These are phyloP conservation scores for Tetramorium alpestre DNA, from an alignment of 1,140 invertebrate species.

Conservation along the genomic window DNA sequence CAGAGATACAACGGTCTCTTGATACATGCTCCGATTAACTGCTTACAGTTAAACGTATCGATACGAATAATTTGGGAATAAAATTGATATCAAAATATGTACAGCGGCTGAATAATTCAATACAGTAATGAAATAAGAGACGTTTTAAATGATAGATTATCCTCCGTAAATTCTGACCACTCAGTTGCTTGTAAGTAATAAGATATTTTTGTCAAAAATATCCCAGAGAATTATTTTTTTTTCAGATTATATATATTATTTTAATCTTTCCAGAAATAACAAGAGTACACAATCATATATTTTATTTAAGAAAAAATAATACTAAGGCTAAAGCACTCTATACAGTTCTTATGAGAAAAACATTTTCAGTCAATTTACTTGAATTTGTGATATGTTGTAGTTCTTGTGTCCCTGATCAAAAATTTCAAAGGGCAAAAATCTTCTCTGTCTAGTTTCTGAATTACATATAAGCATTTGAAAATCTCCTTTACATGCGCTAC, in stretches of 20 bases:
- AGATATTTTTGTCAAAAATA: not conserved
- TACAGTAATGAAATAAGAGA: constrained; percentile 1
- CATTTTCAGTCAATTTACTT: too few species aligned
- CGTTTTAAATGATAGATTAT: constrained; percentile 10
- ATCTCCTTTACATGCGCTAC: too few species aligned
- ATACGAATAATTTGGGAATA: constrained; percentile 30
- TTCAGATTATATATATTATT: not conserved
- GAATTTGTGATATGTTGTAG: too few species aligned
- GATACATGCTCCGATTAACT: constrained; percentile 30
- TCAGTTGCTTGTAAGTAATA: not conserved
- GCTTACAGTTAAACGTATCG: constrained; percentile 11
- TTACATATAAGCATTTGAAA: too few species aligned
- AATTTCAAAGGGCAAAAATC: too few species aligned
- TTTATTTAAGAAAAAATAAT: not conserved
- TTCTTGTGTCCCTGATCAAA: too few species aligned
- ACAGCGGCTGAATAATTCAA: not conserved
- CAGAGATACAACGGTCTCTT: constrained; percentile 39
- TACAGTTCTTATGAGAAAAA: too few species aligned
- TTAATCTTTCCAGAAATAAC: not conserved
- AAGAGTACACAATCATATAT: too few species aligned
- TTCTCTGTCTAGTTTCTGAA: too few species aligned
- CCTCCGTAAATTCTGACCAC: not conserved
- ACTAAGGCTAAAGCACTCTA: not conserved
- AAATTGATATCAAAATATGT: constrained; percentile 36
- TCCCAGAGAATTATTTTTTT: not conserved